Evolutionary conservation across 2,113 vertebrate genomes (phyloP), one percentile per base, ranked within the genome.

Genomic region (Epinephelus cyanopodus): DNA sequence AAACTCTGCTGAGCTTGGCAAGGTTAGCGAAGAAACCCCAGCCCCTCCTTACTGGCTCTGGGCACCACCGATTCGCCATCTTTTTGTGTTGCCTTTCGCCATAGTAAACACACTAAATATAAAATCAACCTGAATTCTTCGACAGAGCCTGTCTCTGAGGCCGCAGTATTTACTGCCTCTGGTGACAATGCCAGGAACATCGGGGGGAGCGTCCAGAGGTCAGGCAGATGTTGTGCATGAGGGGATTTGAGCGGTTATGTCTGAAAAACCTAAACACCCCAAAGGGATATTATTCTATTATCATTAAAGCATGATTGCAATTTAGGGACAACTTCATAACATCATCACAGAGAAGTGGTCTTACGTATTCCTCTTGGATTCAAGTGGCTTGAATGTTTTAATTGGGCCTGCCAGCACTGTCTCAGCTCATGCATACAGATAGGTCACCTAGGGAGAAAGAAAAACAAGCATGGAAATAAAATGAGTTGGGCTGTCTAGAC

Each of bases 61-160:
- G 58, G 77, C 73, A 37, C 75, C 85, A 39, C 82, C 76, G 53
- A 48, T 79, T 25, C 25, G 3, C 60, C 62, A 65, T 83, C 69
- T 74, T 71, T 39, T 54, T 74, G 37, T 27, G 12, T 45, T 74
- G 15, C 52, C 58, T 68, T 27, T 77, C 10, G 7, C 66, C 21
- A 54, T 90, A 87, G 85, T 81, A 88, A 93, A 92, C 79, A 60
- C 77, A 86, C 92, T 90, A 93, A 94, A 93, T 91, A 93, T 93
- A 91, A 89, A 86, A 80, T 69, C 64, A 63, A 72, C 52, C 71
- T 83, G 48, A 83, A 87, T 93, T 92, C 89, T 89, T 93, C 62
- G 64, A 87, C 75, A 80, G 87, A 83, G 87, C 83, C 74, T 67
- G 87, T 91, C 92, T 93, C 85, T 58, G 77, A 89, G 76, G 61